Percentiles rank a stretch among this genome's conserved stretches.
phyloP scores from a whole-genome alignment of 92 coral and sea anemone genomes.

The Plumapathes pennacea region DNA sequence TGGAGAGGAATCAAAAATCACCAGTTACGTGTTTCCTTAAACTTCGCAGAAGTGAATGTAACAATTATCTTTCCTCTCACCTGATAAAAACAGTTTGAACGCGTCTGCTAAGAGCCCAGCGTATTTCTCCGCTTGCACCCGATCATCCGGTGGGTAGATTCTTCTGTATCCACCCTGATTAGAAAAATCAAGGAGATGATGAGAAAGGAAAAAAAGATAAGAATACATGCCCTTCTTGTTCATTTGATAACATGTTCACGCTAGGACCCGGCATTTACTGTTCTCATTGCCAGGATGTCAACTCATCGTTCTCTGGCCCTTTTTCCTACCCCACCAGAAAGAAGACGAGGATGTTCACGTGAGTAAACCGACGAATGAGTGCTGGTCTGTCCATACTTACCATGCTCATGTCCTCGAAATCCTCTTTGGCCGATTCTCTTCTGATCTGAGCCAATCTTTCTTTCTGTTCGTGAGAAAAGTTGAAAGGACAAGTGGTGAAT shows the following conservation, averaged over 20 bases:
- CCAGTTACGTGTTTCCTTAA: background rate
- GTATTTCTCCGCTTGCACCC: slow-evolving; percentile 71
- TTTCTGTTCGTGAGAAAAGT: slow-evolving; percentile 42
- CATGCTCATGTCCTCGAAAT: slow-evolving; percentile 87
- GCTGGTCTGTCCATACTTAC: too few relatives aligned
- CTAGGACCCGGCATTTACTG: too few relatives aligned
- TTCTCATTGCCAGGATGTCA: too few relatives aligned
- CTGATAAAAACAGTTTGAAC: slow-evolving; percentile 82
- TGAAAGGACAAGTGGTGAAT: too few relatives aligned
- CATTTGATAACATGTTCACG: too few relatives aligned
- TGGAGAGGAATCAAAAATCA: slow-evolving; percentile 6
- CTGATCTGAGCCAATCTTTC: slow-evolving; percentile 75
- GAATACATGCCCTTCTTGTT: too few relatives aligned
- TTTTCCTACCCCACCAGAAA: too few relatives aligned
- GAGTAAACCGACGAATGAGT: too few relatives aligned
- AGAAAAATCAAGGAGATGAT: too few relatives aligned
- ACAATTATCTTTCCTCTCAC: slow-evolving; percentile 34
- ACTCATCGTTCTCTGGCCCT: too few relatives aligned
- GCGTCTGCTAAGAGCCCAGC: slow-evolving; percentile 90
- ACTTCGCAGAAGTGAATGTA: background rate
- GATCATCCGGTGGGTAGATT: slow-evolving; percentile 89
- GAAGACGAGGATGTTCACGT: too few relatives aligned
- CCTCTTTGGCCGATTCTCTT: slow-evolving; percentile 87
- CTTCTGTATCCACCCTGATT: slow-evolving; percentile 82
- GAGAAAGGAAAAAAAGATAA: too few relatives aligned